Evolutionary conservation across 2,888 invertebrate genomes (phyloP).

Genomic region (Callimorpha dominula): DNA sequence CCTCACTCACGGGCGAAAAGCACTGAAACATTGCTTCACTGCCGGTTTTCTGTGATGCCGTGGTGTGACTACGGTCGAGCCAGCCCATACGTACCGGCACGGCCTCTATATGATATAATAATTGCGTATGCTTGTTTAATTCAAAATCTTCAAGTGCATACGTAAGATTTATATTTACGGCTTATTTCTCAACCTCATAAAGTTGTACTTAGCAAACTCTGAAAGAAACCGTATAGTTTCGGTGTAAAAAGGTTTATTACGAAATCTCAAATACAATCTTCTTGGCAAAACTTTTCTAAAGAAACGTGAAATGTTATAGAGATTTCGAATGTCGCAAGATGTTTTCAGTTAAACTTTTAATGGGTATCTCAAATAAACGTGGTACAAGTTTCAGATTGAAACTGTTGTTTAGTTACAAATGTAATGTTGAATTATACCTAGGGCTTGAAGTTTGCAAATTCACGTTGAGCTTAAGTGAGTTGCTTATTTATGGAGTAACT

Average conservation of each 20-base stretch:
- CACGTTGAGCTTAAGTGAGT: background rate
- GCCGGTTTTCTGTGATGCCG: too few relatives aligned
- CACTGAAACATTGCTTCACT: too few relatives aligned
- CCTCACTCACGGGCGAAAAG: too few relatives aligned
- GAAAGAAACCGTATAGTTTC: background rate
- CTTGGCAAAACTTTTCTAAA: background rate
- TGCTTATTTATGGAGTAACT: background rate
- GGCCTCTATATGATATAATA: too few relatives aligned
- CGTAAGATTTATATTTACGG: background rate
- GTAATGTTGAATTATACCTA: background rate
- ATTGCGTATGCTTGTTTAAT: background rate
- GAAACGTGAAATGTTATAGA: constrained; percentile 11
- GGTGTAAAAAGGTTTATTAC: background rate
- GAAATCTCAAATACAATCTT: constrained; percentile 16
- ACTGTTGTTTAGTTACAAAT: background rate
- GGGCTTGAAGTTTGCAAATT: background rate
- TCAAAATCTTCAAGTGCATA: background rate
- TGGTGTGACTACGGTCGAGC: too few relatives aligned
- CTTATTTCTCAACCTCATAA: background rate
- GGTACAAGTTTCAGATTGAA: background rate
- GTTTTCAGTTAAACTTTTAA: constrained; percentile 18
- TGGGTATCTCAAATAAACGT: constrained; percentile 8
- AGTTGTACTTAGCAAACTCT: background rate
- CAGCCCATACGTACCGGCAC: too few relatives aligned
- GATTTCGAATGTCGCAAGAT: constrained; percentile 2